Evolutionary conservation across 2,797 vertebrate genomes (phyloP).

Genomic region (Sciaenops ocellatus): DNA sequence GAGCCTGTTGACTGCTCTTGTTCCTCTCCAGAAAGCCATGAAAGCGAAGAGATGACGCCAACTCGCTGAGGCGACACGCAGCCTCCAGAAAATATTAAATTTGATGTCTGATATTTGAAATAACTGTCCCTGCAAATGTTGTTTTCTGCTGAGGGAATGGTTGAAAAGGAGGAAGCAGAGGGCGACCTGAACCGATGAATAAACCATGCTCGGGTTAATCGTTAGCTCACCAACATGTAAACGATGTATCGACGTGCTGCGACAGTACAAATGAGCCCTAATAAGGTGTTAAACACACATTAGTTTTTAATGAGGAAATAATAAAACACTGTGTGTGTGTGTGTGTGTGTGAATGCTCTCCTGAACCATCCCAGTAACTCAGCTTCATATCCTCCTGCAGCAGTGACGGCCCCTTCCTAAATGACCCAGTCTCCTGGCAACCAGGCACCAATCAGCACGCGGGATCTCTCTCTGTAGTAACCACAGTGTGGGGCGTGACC

Average conservation of each 20-base stretch:
- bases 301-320: not conserved
- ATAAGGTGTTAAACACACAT: constrained; percentile 4
- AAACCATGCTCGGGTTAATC: constrained; percentile 42
- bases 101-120: not conserved
- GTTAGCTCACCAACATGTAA: constrained; percentile 24
- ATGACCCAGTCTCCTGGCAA: constrained; percentile 93
- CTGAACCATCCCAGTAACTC: constrained; percentile 51
- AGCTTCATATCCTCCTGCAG: constrained; percentile 68
- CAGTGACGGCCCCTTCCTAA: constrained; percentile 95
- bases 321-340: not conserved
- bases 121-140: not conserved
- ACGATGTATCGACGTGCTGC: constrained; percentile 1
- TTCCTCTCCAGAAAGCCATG: constrained; percentile 10
- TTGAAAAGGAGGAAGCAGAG: constrained; percentile 57
- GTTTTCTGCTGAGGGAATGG: constrained; percentile 69
- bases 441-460: constrained; percentile 93
- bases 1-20: constrained; percentile 20
- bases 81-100: not conserved
- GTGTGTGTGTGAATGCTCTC: constrained; percentile 29
- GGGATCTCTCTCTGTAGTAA: constrained; percentile 97
- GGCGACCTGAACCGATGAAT: constrained; percentile 56
- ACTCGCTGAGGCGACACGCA: not conserved
- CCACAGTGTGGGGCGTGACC: constrained; percentile 97
- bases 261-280: not conserved
- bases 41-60: constrained; percentile 15